Conservation (phyloP, 2,888 invertebrate species). For the Polydrusus tereticollis region DNA sequence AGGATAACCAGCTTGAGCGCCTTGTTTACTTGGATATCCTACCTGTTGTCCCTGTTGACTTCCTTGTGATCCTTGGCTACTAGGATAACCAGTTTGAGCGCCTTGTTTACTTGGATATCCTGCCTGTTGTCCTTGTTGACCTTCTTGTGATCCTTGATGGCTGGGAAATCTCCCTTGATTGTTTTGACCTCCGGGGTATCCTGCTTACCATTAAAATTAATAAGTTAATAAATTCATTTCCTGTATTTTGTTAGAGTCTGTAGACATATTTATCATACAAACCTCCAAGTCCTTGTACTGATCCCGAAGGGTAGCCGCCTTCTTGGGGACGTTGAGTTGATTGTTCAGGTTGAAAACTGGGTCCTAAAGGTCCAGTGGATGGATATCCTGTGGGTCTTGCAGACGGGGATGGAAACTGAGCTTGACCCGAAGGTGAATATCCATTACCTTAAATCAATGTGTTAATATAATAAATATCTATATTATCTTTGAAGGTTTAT, state of each 20-base stretch:
- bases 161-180: constrained; percentile 1
- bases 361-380: constrained; percentile 20
- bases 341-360: constrained; percentile 20
- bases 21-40: no score
- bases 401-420: not conserved
- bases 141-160: constrained; percentile 5
- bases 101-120: constrained; percentile 15
- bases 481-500: no score
- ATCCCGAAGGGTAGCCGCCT: constrained; percentile 29
- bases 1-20: no score
- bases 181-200: not conserved
- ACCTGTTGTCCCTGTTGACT: no score
- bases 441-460: not conserved
- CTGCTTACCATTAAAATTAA: not conserved
- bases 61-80: constrained; percentile 56
- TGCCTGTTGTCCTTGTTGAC: not conserved
- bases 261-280: not conserved
- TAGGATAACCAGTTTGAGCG: not conserved
- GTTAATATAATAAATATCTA: not conserved
- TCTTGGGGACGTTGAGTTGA: not conserved
- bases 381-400: constrained; percentile 49
- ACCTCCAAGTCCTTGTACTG: constrained; percentile 8
- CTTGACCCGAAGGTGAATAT: not conserved
- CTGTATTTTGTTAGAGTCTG: no score
- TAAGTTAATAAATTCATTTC: not conserved